phyloP scores from a whole-genome alignment of 2,797 vertebrate species.

The Lepus oiostolus region DNA sequence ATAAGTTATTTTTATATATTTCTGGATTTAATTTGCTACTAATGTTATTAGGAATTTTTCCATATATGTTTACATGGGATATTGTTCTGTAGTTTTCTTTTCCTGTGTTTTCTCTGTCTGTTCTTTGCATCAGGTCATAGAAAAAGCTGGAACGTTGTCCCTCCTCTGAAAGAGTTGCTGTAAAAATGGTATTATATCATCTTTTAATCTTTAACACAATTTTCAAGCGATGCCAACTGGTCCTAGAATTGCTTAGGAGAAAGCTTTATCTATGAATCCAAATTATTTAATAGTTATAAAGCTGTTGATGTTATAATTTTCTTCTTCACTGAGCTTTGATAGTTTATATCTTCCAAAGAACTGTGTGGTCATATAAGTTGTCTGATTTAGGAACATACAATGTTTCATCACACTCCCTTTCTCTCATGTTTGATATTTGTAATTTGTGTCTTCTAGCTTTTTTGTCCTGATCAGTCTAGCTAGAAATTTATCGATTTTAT shows the following conservation, averaged over 20 bases:
- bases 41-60: background rate
- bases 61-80: background rate
- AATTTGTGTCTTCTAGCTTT: background rate
- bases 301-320: background rate
- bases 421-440: background rate
- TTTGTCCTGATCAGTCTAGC: background rate
- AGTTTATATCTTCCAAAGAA: background rate
- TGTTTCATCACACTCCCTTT: background rate
- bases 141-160: background rate
- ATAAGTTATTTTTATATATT: background rate
- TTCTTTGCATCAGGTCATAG: background rate
- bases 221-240: background rate
- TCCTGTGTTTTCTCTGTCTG: background rate
- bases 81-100: background rate
- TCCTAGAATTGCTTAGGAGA: background rate
- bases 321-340: background rate
- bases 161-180: background rate
- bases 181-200: background rate
- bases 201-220: background rate
- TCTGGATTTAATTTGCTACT: background rate
- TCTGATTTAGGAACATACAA: background rate
- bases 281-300: background rate
- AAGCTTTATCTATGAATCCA: background rate
- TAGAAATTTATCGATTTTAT: background rate
- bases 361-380: background rate